These are phyloP conservation scores for Eristalis intricaria DNA, from an alignment of 2,888 invertebrate species.

Conservation along the genomic window DNA sequence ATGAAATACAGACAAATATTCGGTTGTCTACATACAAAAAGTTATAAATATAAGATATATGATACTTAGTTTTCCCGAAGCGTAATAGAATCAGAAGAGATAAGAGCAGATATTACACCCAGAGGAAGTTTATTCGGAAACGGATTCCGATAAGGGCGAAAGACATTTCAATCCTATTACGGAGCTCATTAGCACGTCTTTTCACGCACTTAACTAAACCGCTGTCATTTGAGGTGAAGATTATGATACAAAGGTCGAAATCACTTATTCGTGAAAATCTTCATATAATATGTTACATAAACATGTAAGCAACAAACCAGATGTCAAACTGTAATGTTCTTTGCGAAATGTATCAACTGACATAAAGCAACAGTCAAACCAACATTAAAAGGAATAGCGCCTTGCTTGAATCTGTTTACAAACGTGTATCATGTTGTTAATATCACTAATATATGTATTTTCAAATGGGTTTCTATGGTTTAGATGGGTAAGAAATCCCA, in stretches of 20 bases:
- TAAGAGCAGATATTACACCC: neutral
- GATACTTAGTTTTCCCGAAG: neutral
- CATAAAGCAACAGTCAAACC: slow-evolving; percentile 24
- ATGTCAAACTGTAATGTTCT: neutral
- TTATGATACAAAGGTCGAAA: neutral
- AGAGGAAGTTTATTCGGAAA: neutral
- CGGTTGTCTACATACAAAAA: too few species aligned
- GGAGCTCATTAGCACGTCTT: slow-evolving; percentile 1
- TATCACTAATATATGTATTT: neutral
- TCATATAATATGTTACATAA: neutral
- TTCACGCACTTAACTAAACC: neutral
- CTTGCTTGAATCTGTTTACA: neutral
- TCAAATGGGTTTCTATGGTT: neutral
- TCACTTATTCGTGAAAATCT: neutral
- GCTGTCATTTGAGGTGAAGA: neutral
- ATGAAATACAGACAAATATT: too few species aligned
- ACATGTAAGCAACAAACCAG: neutral
- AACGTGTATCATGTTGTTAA: slow-evolving; percentile 8
- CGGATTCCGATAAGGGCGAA: slow-evolving; percentile 6
- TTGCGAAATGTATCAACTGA: neutral
- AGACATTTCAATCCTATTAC: slow-evolving; percentile 19
- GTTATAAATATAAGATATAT: too few species aligned
- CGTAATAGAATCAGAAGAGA: neutral
- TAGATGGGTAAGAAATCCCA: neutral
- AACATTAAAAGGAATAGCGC: neutral